Conservation (phyloP, 2,797 vertebrate species). For the Mareca strepera region DNA sequence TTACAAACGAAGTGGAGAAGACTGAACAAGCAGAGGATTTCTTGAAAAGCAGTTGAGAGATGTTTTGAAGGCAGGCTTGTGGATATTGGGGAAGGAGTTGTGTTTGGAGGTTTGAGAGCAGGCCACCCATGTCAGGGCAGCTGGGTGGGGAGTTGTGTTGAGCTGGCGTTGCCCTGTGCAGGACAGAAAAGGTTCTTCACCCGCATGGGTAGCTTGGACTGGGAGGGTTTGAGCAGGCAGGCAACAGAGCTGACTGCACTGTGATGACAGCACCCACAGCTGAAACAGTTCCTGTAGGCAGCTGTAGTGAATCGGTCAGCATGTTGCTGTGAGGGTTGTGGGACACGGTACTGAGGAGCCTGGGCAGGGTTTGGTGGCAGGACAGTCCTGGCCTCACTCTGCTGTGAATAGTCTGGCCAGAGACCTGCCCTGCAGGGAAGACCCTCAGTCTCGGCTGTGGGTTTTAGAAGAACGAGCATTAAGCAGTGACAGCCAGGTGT, state of each 20-base stretch:
- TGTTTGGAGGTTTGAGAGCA: neutral
- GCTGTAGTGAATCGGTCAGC: neutral
- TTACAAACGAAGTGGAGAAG: neutral
- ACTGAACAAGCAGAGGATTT: neutral
- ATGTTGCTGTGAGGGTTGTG: neutral
- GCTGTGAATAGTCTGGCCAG: neutral
- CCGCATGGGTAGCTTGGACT: neutral
- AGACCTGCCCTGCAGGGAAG: neutral
- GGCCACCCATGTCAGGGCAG: neutral
- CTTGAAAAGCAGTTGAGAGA: neutral
- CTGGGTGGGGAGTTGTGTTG: neutral
- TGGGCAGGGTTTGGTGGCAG: neutral
- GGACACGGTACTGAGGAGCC: neutral
- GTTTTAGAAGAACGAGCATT: neutral
- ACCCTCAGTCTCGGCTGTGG: neutral
- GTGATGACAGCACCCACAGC: neutral
- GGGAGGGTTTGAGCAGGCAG: neutral
- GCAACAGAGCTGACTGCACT: neutral
- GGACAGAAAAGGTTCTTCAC: neutral
- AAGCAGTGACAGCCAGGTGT: neutral
- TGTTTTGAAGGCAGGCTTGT: neutral
- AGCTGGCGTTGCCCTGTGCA: neutral
- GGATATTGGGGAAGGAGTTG: neutral
- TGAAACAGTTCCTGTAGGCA: neutral
- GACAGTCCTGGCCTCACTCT: neutral